These are phyloP conservation scores for Mareca penelope DNA, from an alignment of 2,797 vertebrate species.

Conservation along the genomic window DNA sequence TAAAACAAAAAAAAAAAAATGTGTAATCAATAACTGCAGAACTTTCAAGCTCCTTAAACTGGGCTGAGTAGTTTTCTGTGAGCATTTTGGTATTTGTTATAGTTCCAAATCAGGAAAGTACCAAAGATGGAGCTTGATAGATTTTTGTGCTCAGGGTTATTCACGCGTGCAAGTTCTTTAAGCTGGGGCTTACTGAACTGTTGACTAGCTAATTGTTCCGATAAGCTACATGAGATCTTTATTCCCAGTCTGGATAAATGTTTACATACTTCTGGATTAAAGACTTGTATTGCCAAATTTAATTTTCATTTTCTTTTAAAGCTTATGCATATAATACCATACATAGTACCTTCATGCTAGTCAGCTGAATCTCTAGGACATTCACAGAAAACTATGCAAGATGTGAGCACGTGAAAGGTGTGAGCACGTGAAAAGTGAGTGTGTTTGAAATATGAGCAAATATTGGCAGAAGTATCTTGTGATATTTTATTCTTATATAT, in stretches of 20 bases:
- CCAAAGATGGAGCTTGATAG: background rate
- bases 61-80: background rate
- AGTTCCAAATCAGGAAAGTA: background rate
- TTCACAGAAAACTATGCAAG: background rate
- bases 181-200: background rate
- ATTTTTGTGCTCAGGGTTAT: background rate
- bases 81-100: background rate
- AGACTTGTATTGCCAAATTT: background rate
- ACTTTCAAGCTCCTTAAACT: background rate
- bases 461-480: background rate
- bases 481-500: background rate
- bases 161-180: background rate
- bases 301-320: background rate
- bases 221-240: background rate
- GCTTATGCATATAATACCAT: background rate
- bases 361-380: background rate
- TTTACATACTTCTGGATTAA: slow-evolving; percentile 2
- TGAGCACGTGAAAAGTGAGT: background rate
- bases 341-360: background rate
- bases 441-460: background rate
- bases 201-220: slow-evolving; percentile 1
- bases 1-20: background rate
- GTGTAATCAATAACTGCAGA: background rate
- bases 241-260: background rate
- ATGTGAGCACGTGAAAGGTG: background rate